These are phyloP conservation scores for Dryadula phaetusa DNA, from an alignment of 2,888 invertebrate species.

Conservation along the genomic window DNA sequence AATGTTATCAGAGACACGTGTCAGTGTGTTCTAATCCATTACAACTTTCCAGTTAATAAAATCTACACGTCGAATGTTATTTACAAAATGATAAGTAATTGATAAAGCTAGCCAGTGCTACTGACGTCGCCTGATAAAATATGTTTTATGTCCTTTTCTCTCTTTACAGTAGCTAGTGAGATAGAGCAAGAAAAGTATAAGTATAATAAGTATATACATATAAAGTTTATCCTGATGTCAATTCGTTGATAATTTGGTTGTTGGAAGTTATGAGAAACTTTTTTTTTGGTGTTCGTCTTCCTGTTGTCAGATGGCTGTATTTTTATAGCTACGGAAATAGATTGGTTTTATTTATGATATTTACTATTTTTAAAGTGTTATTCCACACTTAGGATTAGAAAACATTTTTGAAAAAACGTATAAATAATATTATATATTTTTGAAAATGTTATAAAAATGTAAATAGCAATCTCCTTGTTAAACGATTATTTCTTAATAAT, in stretches of 20 bases:
- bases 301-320: constrained; percentile 4
- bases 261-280: neutral
- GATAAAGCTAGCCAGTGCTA: constrained; percentile 59
- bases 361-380: no score
- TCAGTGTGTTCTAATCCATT: constrained; percentile 64
- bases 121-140: constrained; percentile 55
- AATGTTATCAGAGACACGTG: constrained; percentile 58
- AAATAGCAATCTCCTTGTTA: no score
- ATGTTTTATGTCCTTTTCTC: constrained; percentile 38
- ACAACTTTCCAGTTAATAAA: constrained; percentile 72
- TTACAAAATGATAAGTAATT: constrained; percentile 70
- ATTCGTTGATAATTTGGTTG: constrained; percentile 31
- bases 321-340: neutral
- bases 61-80: constrained; percentile 63
- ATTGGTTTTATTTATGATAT: no score
- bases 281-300: constrained; percentile 7
- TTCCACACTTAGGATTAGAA: no score
- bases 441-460: no score
- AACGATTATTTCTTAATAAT: no score
- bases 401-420: no score
- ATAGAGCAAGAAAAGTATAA: constrained; percentile 31
- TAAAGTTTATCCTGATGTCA: constrained; percentile 34
- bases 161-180: constrained; percentile 37
- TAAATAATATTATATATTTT: no score
- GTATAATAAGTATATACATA: neutral